These are phyloP conservation scores for Merodon equestris DNA, from an alignment of 2,888 invertebrate species.

Conservation along the genomic window DNA sequence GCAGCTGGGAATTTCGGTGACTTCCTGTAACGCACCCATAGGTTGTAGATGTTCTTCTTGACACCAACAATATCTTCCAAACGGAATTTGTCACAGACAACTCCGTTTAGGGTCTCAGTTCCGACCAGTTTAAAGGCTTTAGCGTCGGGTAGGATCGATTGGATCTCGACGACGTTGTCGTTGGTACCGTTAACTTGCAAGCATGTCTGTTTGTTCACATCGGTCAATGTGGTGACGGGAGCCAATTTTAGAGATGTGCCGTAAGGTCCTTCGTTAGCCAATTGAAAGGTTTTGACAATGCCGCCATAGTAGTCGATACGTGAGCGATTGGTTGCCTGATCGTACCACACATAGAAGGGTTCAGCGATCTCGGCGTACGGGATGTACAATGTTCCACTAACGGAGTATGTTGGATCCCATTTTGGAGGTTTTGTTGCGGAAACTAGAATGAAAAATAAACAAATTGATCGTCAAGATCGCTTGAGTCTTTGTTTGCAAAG, in stretches of 20 bases:
- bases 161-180: constrained; percentile 82
- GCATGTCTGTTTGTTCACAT: constrained; percentile 87
- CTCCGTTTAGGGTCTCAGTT: constrained; percentile 85
- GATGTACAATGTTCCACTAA: constrained; percentile 88
- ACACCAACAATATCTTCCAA: constrained; percentile 84
- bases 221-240: constrained; percentile 88
- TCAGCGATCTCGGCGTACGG: constrained; percentile 97
- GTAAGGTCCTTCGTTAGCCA: constrained; percentile 81
- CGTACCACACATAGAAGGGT: constrained; percentile 94
- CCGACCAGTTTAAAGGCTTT: constrained; percentile 85
- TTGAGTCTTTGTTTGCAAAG: background rate
- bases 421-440: constrained; percentile 80
- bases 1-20: constrained; percentile 79
- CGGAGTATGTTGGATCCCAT: constrained; percentile 87
- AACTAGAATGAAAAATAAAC: constrained; percentile 63
- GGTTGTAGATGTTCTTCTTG: constrained; percentile 92
- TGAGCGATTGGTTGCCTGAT: constrained; percentile 86
- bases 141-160: constrained; percentile 90
- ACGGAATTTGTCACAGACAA: constrained; percentile 88
- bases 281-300: constrained; percentile 95
- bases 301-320: constrained; percentile 97
- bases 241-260: constrained; percentile 91
- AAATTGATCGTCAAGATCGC: no score
- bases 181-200: constrained; percentile 89
- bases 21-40: constrained; percentile 90